These are phyloP conservation scores for Sorex fumeus DNA, from an alignment of 2,113 vertebrate genomes.

Conservation along the genomic window DNA sequence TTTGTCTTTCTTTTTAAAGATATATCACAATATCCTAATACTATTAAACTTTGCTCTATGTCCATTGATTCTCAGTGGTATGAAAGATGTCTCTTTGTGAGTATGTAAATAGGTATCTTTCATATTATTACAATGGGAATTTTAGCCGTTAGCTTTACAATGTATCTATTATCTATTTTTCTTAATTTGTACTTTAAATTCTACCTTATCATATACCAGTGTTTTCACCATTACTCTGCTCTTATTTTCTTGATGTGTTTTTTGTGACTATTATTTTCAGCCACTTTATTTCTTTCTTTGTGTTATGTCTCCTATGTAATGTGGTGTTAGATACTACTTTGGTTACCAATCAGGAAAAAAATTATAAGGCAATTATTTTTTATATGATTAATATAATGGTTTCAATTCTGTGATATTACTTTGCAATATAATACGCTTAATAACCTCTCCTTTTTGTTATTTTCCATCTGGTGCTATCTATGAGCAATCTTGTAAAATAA, in stretches of 20 bases:
- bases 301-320: background rate
- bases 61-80: background rate
- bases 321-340: background rate
- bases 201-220: background rate
- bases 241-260: background rate
- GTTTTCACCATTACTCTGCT: background rate
- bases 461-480: background rate
- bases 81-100: background rate
- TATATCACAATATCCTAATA: background rate
- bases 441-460: background rate
- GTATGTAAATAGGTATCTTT: background rate
- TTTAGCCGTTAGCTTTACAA: constrained; percentile 16
- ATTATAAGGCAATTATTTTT: background rate
- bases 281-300: background rate
- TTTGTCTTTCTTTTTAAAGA: background rate
- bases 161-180: background rate
- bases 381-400: background rate
- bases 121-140: background rate
- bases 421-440: background rate
- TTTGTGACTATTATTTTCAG: background rate
- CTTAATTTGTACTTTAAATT: background rate
- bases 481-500: background rate
- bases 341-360: background rate
- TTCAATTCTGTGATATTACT: background rate
- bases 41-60: constrained; percentile 1